phyloP scores from a whole-genome alignment of 2,113 vertebrate genomes.

The Pterophyllum scalare region DNA sequence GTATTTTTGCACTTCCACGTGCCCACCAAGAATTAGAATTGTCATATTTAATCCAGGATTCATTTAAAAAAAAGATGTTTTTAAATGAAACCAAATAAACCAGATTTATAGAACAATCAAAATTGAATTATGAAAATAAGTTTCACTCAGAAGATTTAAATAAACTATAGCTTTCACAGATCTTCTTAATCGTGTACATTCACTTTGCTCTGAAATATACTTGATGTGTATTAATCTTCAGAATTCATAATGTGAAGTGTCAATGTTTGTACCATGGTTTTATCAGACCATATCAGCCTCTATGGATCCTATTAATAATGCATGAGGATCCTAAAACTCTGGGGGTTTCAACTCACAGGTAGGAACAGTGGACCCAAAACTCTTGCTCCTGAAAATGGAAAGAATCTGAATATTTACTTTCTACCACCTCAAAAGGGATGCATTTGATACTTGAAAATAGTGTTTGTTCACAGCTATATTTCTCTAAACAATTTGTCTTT shows the following conservation, averaged over 20 bases:
- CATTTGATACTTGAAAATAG: too few relatives aligned
- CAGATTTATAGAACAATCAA: background rate
- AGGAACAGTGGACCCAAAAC: too few relatives aligned
- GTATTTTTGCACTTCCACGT: background rate
- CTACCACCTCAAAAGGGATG: too few relatives aligned
- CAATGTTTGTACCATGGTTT: background rate
- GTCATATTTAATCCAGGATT: background rate
- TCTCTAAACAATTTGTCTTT: too few relatives aligned
- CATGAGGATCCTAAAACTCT: too few relatives aligned
- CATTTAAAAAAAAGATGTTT: background rate
- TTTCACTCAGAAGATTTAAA: too few relatives aligned
- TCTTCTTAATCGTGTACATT: background rate
- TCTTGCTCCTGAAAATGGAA: too few relatives aligned
- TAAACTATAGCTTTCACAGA: background rate
- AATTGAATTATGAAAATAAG: too few relatives aligned
- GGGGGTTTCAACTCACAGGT: too few relatives aligned
- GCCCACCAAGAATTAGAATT: background rate
- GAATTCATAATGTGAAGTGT: background rate
- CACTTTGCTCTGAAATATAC: background rate
- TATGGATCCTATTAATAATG: background rate
- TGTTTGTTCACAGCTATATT: too few relatives aligned
- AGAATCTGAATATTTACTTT: too few relatives aligned
- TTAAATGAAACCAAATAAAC: background rate
- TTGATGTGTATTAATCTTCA: background rate
- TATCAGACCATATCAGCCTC: background rate